Percentiles rank a stretch among this genome's conserved stretches.
Conservation (phyloP, 2,113 vertebrate genomes). For the Etheostoma spectabile region DNA sequence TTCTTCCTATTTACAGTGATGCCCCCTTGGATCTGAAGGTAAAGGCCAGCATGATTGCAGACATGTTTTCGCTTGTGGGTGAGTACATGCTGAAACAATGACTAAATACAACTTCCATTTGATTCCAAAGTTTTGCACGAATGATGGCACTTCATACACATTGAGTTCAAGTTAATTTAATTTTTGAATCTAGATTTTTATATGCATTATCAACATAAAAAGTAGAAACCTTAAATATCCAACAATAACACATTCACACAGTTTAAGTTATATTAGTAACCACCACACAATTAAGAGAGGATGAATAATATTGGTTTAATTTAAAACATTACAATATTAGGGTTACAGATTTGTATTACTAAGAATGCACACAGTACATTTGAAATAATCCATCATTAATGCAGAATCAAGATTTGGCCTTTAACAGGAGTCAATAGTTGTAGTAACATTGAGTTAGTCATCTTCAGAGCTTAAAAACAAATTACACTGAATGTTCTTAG, state of each 20-base stretch:
- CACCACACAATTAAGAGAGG: neutral
- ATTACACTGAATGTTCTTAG: neutral
- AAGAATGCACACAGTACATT: neutral
- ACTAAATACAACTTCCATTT: constrained; percentile 30
- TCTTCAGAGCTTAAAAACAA: constrained; percentile 9
- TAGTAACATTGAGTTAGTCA: neutral
- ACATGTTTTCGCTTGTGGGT: constrained; percentile 99
- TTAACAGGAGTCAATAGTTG: neutral
- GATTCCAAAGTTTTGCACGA: constrained; percentile 21
- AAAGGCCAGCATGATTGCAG: constrained; percentile 99
- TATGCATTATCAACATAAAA: neutral
- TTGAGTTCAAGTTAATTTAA: constrained; percentile 13
- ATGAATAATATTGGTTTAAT: neutral
- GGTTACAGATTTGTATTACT: neutral
- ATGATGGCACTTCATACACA: neutral
- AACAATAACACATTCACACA: neutral
- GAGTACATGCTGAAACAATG: constrained; percentile 78
- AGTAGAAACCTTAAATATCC: neutral
- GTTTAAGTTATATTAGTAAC: neutral
- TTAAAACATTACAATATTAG: neutral
- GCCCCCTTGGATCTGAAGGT: constrained; percentile 98
- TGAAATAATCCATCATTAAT: neutral
- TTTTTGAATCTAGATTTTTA: neutral
- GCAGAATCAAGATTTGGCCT: constrained; percentile 16
- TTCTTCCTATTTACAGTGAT: constrained; percentile 85